A percentile compares a stretch with the other conserved stretches of the same genome.
Evolutionary conservation across 2,797 vertebrate species (phyloP).

Genomic region (Chrosomus eos): DNA sequence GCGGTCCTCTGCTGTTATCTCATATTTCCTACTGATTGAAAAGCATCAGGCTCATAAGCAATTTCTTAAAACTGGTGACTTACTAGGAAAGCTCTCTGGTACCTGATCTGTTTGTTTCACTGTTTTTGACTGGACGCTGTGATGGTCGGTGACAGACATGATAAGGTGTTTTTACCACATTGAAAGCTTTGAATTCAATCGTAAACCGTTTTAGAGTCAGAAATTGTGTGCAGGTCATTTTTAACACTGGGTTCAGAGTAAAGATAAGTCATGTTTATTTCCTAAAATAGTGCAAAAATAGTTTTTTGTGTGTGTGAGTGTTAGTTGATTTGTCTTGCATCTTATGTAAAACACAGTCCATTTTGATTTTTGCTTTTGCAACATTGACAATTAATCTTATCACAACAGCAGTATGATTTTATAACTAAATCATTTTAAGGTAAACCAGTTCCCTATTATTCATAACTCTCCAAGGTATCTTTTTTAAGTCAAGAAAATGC

Average conservation of each 20-base stretch:
- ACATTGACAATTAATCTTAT: neutral
- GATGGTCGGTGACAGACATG: conserved; percentile 1
- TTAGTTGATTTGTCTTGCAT: neutral
- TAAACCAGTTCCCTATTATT: neutral
- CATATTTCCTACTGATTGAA: conserved; percentile 34
- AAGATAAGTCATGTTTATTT: neutral
- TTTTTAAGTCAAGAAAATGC: neutral
- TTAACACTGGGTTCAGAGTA: neutral
- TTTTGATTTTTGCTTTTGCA: neutral
- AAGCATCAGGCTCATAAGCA: conserved; percentile 11
- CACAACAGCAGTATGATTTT: neutral
- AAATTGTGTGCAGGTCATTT: neutral
- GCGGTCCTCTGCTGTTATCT: conserved; percentile 17
- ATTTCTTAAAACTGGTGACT: conserved; percentile 25
- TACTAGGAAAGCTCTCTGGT: neutral
- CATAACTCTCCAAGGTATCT: neutral
- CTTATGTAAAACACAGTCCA: neutral
- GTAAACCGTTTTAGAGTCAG: neutral
- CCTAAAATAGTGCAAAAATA: neutral
- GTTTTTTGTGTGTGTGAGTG: neutral
- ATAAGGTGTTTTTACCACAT: conserved; percentile 6
- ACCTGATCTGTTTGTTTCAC: conserved; percentile 16
- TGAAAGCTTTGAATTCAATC: neutral
- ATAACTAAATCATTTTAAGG: neutral
- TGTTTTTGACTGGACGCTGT: conserved; percentile 21